A percentile compares a stretch with the other conserved stretches of the same genome.
These are phyloP conservation scores for Globia sparganii DNA, from an alignment of 2,888 invertebrate genomes.

Conservation along the genomic window DNA sequence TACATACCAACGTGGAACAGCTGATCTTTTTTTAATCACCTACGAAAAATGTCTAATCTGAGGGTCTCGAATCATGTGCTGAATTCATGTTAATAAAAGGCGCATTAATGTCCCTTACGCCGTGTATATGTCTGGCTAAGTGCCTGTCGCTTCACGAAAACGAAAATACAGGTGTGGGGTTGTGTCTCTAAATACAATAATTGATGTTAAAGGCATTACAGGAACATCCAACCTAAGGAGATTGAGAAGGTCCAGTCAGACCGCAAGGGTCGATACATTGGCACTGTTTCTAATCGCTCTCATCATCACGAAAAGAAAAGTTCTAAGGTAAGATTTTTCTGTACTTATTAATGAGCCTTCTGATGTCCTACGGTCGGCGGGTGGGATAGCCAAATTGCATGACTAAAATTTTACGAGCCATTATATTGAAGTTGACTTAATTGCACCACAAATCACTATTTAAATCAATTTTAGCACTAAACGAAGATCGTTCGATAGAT, in stretches of 20 bases:
- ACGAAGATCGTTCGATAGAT: neutral
- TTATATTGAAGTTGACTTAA: neutral
- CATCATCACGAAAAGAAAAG: conserved; percentile 17
- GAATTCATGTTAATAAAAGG: neutral
- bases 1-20: neutral
- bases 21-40: neutral
- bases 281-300: conserved; percentile 61
- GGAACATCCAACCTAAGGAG: conserved; percentile 70
- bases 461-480: neutral
- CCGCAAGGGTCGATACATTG: conserved; percentile 78
- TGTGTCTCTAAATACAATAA: neutral
- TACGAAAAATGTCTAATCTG: neutral
- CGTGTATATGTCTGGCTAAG: neutral
- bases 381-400: neutral
- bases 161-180: neutral
- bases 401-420: neutral
- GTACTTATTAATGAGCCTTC: neutral
- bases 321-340: conserved; percentile 55
- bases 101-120: neutral
- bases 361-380: too few relatives aligned
- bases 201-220: conserved; percentile 57
- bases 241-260: conserved; percentile 76
- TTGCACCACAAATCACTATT: neutral
- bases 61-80: neutral
- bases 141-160: neutral